phyloP scores from a whole-genome alignment of 2,888 invertebrate genomes.

The Agonopterix arenella region DNA sequence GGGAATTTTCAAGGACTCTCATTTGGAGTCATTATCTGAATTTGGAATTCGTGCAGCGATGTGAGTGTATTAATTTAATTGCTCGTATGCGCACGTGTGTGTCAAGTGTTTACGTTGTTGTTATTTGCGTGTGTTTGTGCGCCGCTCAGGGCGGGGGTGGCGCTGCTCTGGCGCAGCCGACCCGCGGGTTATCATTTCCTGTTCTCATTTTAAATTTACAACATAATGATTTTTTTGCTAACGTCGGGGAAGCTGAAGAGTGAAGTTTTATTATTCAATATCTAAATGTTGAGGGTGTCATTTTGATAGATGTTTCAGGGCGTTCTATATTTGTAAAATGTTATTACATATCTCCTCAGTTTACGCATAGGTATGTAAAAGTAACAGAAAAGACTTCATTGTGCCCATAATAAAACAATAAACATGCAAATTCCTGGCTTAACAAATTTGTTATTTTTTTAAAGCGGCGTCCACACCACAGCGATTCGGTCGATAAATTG shows the following conservation, averaged over 20 bases:
- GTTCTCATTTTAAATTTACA: slow-evolving; percentile 73
- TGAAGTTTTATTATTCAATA: too few relatives aligned
- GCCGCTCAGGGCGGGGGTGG: slow-evolving; percentile 22
- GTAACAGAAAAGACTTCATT: too few relatives aligned
- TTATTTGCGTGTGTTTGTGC: slow-evolving; percentile 38
- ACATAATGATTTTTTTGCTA: slow-evolving; percentile 57
- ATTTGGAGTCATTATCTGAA: not conserved
- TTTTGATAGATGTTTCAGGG: too few relatives aligned
- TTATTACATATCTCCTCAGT: too few relatives aligned
- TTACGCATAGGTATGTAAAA: too few relatives aligned
- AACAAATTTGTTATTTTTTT: slow-evolving; percentile 2
- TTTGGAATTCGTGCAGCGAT: not conserved
- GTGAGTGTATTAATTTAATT: slow-evolving; percentile 28
- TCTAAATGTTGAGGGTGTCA: too few relatives aligned
- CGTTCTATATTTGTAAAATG: too few relatives aligned
- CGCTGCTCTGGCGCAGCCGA: slow-evolving; percentile 47
- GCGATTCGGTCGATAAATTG: slow-evolving; percentile 55
- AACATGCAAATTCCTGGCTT: not conserved
- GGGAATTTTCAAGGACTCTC: not conserved
- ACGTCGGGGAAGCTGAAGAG: slow-evolving; percentile 27
- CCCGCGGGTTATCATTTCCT: slow-evolving; percentile 76
- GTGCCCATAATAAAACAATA: too few relatives aligned
- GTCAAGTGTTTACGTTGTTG: slow-evolving; percentile 14
- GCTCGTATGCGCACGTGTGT: slow-evolving; percentile 9
- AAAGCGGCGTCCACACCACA: slow-evolving; percentile 7